Conservation (phyloP, 92 coral and sea anemone species). For the Meandrina meandrites region DNA sequence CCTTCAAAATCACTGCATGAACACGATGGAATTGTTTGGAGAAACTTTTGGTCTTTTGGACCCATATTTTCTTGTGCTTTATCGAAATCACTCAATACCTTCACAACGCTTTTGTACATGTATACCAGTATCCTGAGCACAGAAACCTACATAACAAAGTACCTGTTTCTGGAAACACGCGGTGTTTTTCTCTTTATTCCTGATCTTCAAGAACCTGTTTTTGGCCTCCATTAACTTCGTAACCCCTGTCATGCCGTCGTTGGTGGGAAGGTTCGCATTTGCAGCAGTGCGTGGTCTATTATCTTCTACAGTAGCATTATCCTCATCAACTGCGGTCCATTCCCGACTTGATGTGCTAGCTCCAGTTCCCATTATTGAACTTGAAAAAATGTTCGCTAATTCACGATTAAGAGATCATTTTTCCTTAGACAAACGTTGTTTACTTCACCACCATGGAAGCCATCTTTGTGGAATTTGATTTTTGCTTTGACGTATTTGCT, state of each 20-base stretch:
- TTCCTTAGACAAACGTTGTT: conserved; percentile 23
- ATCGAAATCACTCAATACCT: not conserved
- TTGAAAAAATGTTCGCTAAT: not conserved
- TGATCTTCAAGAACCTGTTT: conserved; percentile 82
- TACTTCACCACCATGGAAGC: conserved; percentile 79
- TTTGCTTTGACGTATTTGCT: conserved; percentile 16
- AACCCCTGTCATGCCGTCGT: conserved; percentile 76
- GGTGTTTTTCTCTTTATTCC: conserved; percentile 71
- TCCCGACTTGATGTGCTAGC: conserved; percentile 76
- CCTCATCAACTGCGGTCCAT: conserved; percentile 75
- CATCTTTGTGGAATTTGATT: conserved; percentile 36
- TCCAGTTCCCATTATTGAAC: conserved; percentile 71
- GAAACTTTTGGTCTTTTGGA: not conserved
- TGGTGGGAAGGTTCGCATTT: conserved; percentile 54
- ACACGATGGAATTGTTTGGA: not conserved
- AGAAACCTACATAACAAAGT: not conserved
- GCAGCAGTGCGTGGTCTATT: conserved; percentile 20
- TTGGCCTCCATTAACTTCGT: conserved; percentile 92
- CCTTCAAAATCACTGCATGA: too few species aligned
- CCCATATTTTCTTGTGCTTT: too few species aligned
- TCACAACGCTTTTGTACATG: too few species aligned
- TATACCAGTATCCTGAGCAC: too few species aligned
- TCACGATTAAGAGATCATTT: conserved; percentile 5
- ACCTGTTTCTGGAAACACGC: conserved; percentile 86
- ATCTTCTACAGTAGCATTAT: conserved; percentile 38